Evolutionary conservation across 2,797 vertebrate genomes (phyloP), one percentile per base, ranked within the genome.

Genomic region (Clarias laeviceps): DNA sequence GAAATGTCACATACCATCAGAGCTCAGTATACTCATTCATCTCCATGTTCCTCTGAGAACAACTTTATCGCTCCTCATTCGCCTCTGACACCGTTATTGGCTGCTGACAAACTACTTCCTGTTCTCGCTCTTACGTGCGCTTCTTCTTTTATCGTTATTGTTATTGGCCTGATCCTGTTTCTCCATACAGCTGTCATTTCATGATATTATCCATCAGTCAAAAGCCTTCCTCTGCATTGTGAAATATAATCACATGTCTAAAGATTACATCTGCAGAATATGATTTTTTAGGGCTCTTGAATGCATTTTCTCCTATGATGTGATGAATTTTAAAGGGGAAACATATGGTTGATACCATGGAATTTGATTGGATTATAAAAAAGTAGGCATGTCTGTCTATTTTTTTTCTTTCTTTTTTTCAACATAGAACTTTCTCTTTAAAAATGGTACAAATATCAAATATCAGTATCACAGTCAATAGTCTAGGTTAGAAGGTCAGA

Each of bases 121-220:
- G 87, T 82, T 81, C 80, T 83, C 45, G 72, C 15, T 80, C 80
- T 56, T 73, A 65, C 61, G 59, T 82, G 61, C 34, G 69, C 82
- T 66, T 27, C 82, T 84, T 40, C 37, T 15, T 54, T 86, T 66
- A 78, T 59, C n/a, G 59, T 65, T 65, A 64, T 45, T 65, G 37
- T 65, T 80, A 85, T 82, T 50, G 54, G 66, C 78, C 66, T 34
- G 73, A 73, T 40, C 76, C 68, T 59, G 57, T 84, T 77, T 79
- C 54, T 69, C 64, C 15, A n/a, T 22, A 37, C 20, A 69, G 88
- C 84, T 82, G 77, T 91, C 88, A 83, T 79, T 76, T 34, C 22
- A 85, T 84, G 61, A 76, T 82, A n/a, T 57, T 85, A 76, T 45
- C 84, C 88, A 74, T 76, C 80, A 88, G 80, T 89, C 82, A 79